Evolutionary conservation across 2,888 invertebrate species (phyloP).

Genomic region (Lepas anatifera): DNA sequence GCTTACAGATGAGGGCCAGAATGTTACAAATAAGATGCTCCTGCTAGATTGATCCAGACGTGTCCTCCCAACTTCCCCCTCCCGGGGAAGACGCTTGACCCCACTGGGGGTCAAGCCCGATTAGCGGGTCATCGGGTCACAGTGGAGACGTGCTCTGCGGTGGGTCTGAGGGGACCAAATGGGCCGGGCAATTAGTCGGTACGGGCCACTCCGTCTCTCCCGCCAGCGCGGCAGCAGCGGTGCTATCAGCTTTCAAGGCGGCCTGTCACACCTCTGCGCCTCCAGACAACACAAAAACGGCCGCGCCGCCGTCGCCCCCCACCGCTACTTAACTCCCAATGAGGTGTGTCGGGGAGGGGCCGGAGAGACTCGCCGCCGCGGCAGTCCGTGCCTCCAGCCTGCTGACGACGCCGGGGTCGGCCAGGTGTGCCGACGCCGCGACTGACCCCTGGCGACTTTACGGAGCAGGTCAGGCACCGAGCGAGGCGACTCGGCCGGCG

Average conservation of each 20-base stretch:
- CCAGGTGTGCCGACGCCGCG: background rate
- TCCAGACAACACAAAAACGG: background rate
- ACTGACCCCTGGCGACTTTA: background rate
- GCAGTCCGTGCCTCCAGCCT: background rate
- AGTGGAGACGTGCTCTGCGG: background rate
- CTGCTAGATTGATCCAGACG: too few relatives aligned
- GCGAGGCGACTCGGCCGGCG: background rate
- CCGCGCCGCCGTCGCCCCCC: background rate
- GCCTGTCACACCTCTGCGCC: background rate
- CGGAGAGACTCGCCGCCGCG: background rate
- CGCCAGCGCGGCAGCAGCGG: background rate
- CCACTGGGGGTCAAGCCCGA: too few relatives aligned
- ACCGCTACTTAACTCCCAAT: background rate
- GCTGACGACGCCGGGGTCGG: background rate
- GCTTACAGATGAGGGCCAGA: too few relatives aligned
- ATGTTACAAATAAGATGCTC: too few relatives aligned
- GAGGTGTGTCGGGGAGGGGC: background rate
- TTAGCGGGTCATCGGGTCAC: background rate
- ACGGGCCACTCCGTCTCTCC: too few relatives aligned
- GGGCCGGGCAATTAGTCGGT: background rate
- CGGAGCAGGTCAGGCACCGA: background rate
- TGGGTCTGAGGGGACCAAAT: background rate
- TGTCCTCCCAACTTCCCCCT: too few relatives aligned
- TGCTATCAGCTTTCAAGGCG: background rate
- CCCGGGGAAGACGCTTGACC: too few relatives aligned